Percentiles rank a stretch among this genome's conserved stretches.
Conservation (phyloP, 2,113 vertebrate species). For the Brienomyrus longianalis region DNA sequence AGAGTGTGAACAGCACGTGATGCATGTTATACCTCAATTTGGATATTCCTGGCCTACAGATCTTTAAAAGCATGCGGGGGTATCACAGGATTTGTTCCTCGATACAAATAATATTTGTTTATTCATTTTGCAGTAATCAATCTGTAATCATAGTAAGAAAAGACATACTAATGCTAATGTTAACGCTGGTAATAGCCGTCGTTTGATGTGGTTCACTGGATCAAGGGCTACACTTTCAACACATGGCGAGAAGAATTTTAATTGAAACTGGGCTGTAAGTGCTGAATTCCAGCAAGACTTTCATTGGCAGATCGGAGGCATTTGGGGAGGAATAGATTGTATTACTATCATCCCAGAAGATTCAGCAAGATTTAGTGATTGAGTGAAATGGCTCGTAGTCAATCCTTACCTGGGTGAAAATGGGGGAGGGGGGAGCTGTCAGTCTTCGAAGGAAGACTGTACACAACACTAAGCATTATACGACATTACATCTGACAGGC, state of each 20-base stretch:
- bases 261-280: constrained; percentile 2
- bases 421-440: background rate
- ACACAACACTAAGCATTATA: background rate
- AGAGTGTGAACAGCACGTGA: background rate
- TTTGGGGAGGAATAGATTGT: constrained; percentile 7
- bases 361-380: background rate
- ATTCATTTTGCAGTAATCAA: background rate
- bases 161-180: background rate
- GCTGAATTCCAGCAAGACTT: background rate
- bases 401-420: background rate
- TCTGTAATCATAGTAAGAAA: background rate
- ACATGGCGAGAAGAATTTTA: background rate
- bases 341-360: background rate
- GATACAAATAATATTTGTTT: background rate
- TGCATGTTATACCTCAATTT: background rate
- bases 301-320: background rate
- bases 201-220: constrained; percentile 2
- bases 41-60: background rate
- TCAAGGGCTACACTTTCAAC: background rate
- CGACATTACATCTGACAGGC: background rate
- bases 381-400: background rate
- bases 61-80: background rate
- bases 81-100: background rate
- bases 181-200: background rate
- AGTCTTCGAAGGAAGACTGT: background rate